These are phyloP conservation scores for Drosophila lowei DNA, from an alignment of 1,140 invertebrate species.

Conservation along the genomic window DNA sequence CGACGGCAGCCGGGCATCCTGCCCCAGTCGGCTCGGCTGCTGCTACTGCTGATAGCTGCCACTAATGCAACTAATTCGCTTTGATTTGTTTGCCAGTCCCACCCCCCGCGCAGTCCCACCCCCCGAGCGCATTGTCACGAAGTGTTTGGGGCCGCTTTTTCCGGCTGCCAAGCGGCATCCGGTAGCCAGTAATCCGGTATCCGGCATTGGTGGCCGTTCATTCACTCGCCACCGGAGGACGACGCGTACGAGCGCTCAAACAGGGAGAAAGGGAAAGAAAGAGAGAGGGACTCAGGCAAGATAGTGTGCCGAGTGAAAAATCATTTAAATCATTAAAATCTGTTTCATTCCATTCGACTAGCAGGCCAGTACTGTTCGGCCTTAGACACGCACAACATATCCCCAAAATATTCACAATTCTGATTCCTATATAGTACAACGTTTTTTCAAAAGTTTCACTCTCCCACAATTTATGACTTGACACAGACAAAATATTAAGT, in stretches of 20 bases:
- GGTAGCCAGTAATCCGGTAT: conserved; percentile 40
- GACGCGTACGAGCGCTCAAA: background rate
- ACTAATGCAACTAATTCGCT: conserved; percentile 67
- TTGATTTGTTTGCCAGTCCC: conserved; percentile 66
- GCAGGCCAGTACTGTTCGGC: conserved; percentile 36
- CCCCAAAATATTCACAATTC: conserved; percentile 7
- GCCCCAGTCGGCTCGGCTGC: conserved; percentile 2
- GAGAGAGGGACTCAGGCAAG: background rate
- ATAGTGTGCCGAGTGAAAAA: conserved; percentile 16
- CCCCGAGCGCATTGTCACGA: conserved; percentile 55
- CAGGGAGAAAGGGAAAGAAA: background rate
- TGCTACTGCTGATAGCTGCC: conserved; percentile 55
- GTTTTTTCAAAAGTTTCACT: too few relatives aligned
- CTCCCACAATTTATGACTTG: too few relatives aligned
- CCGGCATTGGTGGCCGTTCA: conserved; percentile 39
- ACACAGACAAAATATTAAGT: background rate
- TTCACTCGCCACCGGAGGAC: conserved; percentile 7
- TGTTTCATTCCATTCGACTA: background rate
- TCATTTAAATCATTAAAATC: background rate
- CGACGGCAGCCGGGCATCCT: conserved; percentile 24
- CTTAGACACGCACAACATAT: conserved; percentile 7
- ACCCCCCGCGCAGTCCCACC: background rate
- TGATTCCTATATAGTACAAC: too few relatives aligned
- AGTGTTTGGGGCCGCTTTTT: conserved; percentile 39
- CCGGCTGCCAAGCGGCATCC: conserved; percentile 27